Percentiles rank a stretch among this genome's conserved stretches.
Conservation (phyloP, 2,797 vertebrate genomes). For the Percopsis omiscomaycus region DNA sequence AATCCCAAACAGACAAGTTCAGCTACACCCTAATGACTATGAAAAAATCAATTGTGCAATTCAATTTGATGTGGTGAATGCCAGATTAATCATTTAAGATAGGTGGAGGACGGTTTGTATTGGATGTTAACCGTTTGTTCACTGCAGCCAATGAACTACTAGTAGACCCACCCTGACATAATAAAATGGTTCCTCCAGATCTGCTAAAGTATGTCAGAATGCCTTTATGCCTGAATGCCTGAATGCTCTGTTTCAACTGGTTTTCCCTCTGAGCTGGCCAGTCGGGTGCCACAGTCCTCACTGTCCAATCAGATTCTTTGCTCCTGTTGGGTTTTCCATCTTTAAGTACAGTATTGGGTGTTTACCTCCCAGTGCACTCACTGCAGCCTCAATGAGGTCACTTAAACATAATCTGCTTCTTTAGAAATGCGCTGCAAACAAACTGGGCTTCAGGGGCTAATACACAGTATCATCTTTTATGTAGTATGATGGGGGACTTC, state of each 20-base stretch:
- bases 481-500: slow-evolving; percentile 49
- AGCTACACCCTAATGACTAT: slow-evolving; percentile 36
- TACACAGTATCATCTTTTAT: slow-evolving; percentile 55
- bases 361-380: slow-evolving; percentile 68
- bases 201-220: slow-evolving; percentile 60
- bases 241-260: slow-evolving; percentile 52
- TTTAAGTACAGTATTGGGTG: slow-evolving; percentile 69
- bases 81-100: slow-evolving; percentile 27
- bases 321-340: slow-evolving; percentile 52
- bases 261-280: slow-evolving; percentile 55
- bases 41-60: slow-evolving; percentile 53
- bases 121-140: slow-evolving; percentile 58
- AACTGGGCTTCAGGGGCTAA: slow-evolving; percentile 63
- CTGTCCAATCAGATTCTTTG: slow-evolving; percentile 33
- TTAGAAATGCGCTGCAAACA: slow-evolving; percentile 62
- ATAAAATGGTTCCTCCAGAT: slow-evolving; percentile 39
- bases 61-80: slow-evolving; percentile 39
- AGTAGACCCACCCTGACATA: slow-evolving; percentile 30
- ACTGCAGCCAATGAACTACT: slow-evolving; percentile 29
- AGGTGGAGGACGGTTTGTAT: slow-evolving; percentile 23
- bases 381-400: slow-evolving; percentile 81
- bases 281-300: slow-evolving; percentile 27
- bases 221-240: slow-evolving; percentile 67
- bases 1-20: slow-evolving; percentile 38
- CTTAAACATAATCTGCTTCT: slow-evolving; percentile 67